phyloP scores from a whole-genome alignment of 2,113 vertebrate species.

The Rhinogobius similis region DNA sequence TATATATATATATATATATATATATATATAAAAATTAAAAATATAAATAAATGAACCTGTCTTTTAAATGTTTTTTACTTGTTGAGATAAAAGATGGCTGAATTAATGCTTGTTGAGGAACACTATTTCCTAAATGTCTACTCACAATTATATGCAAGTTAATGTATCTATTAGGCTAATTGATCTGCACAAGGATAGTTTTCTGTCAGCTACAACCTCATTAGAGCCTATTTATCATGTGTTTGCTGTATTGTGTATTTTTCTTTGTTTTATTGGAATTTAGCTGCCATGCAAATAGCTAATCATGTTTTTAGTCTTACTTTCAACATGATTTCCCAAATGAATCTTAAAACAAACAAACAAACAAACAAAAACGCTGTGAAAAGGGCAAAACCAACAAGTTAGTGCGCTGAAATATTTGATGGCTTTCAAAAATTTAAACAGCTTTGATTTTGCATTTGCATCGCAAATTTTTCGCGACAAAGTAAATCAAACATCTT shows the following conservation, averaged over 20 bases:
- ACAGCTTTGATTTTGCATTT: neutral
- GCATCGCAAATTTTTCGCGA: neutral
- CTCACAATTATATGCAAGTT: conserved; percentile 71
- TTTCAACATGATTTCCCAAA: neutral
- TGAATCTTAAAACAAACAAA: neutral
- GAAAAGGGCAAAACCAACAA: neutral
- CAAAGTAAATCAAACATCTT: neutral
- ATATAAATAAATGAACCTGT: no score
- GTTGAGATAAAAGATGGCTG: no score
- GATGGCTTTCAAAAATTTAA: neutral
- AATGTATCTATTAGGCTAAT: conserved; percentile 76
- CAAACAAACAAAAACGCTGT: neutral
- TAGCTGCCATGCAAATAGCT: neutral
- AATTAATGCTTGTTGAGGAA: no score
- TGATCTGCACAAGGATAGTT: conserved; percentile 66
- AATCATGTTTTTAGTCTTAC: neutral
- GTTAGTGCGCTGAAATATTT: neutral
- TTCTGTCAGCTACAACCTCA: conserved; percentile 55
- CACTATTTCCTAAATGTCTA: no score
- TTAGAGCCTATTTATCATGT: conserved; percentile 64
- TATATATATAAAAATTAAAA: no score
- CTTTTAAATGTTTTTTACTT: no score
- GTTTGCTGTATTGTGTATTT: conserved; percentile 34
- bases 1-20: no score
- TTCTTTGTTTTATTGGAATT: conserved; percentile 44